These are phyloP conservation scores for Corythornis cristatus DNA, from an alignment of 2,113 vertebrate genomes.

Conservation along the genomic window DNA sequence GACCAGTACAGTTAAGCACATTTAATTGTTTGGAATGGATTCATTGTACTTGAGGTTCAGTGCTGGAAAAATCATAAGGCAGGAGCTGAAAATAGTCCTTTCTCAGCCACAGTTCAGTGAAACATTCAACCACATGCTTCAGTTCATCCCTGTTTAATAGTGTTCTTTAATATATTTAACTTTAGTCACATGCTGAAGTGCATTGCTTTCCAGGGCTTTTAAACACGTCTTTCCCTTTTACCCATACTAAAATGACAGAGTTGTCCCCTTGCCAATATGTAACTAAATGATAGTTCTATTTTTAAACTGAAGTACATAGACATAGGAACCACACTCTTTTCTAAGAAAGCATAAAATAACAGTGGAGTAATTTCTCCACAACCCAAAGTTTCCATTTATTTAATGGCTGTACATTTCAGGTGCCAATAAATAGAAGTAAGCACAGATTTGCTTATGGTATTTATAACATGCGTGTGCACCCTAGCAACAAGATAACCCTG, in stretches of 20 bases:
- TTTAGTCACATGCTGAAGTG: not conserved
- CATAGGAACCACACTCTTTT: not conserved
- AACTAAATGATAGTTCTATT: constrained; percentile 4
- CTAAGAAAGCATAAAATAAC: not conserved
- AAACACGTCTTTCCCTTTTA: constrained; percentile 11
- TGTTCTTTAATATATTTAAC: not conserved
- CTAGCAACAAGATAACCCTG: not conserved
- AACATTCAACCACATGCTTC: not conserved
- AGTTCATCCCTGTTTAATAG: constrained; percentile 23
- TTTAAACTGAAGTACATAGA: constrained; percentile 15
- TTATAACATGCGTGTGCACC: not conserved
- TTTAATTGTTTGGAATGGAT: constrained; percentile 25
- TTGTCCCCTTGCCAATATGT: constrained; percentile 1
- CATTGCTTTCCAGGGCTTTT: not conserved
- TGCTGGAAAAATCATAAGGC: constrained; percentile 23
- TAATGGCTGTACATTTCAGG: not conserved
- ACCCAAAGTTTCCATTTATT: not conserved
- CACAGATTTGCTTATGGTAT: not conserved
- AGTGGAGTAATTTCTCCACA: not conserved
- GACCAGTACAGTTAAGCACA: not conserved
- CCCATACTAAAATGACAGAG: not conserved
- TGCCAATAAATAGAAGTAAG: not conserved
- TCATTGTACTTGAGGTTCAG: not conserved
- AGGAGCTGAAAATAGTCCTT: constrained; percentile 23
- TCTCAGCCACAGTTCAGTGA: not conserved